Percentiles rank a stretch among this genome's conserved stretches.
Conservation (phyloP, 2,797 vertebrate genomes). For the Graptemys geographica region DNA sequence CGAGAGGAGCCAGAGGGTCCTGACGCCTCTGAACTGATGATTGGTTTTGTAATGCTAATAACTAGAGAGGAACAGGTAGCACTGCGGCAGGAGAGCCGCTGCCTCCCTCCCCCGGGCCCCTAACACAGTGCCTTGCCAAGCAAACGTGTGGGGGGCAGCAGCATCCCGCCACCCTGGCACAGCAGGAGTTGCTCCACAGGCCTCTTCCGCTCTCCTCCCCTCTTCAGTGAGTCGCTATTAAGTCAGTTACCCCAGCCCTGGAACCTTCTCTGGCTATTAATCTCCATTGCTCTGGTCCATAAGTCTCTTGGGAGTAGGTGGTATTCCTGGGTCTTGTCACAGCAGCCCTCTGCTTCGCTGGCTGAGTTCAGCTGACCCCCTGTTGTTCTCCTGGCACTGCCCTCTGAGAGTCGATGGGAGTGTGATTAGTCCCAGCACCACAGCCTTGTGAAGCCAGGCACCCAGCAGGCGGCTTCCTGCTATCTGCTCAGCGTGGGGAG, state of each 20-base stretch:
- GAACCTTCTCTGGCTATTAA: neutral
- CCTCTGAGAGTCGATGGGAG: too few relatives aligned
- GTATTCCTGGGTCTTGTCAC: too few relatives aligned
- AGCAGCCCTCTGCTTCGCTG: too few relatives aligned
- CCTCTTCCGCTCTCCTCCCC: neutral
- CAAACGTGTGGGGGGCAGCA: neutral
- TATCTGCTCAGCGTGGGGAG: neutral
- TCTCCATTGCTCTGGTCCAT: too few relatives aligned
- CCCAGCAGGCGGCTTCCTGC: neutral
- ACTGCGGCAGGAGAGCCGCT: neutral
- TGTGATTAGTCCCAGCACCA: neutral
- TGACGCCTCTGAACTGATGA: neutral
- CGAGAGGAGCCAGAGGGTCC: conserved; percentile 42
- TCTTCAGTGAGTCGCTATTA: too few relatives aligned
- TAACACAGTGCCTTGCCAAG: neutral
- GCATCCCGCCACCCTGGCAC: too few relatives aligned
- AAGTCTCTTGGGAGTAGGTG: too few relatives aligned
- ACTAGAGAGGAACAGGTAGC: neutral
- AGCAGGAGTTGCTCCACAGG: too few relatives aligned
- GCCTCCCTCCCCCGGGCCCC: fast-evolving
- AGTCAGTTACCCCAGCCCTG: neutral
- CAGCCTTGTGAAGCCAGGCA: neutral
- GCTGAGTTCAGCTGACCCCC: neutral
- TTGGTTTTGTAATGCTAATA: conserved; percentile 39
- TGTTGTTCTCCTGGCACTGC: neutral